Percentiles rank a stretch among this genome's conserved stretches.
Evolutionary conservation across 2,888 invertebrate species (phyloP).

Genomic region (Bimastos eiseni): DNA sequence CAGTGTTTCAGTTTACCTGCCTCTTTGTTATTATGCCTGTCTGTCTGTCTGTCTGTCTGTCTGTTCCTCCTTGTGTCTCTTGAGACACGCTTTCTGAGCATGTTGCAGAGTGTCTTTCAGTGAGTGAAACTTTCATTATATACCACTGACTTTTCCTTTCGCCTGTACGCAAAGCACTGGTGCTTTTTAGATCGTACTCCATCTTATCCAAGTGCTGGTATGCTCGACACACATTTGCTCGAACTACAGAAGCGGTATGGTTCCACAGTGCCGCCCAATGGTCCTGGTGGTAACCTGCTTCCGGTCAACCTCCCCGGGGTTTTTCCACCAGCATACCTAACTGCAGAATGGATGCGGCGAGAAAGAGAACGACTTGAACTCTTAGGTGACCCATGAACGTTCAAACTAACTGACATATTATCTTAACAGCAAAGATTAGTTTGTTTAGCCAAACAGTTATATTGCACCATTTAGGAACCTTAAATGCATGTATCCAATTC

Average conservation of each 20-base stretch:
- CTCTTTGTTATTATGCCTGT: background rate
- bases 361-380: conserved; percentile 65
- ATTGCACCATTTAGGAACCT: background rate
- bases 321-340: conserved; percentile 68
- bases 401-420: background rate
- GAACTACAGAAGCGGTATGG: conserved; percentile 74
- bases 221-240: conserved; percentile 72
- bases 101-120: background rate
- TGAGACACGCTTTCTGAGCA: background rate
- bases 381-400: background rate
- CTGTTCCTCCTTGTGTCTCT: background rate
- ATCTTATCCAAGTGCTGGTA: conserved; percentile 50
- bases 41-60: background rate
- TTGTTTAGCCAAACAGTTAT: background rate
- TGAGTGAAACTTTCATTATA: background rate
- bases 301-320: conserved; percentile 59
- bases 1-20: background rate
- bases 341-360: conserved; percentile 73
- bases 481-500: too few relatives aligned
- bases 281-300: background rate
- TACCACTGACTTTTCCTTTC: background rate
- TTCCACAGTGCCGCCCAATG: conserved; percentile 36
- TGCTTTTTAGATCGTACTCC: conserved; percentile 49
- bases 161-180: background rate
- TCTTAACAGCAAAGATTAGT: background rate